Percentiles rank a stretch among this genome's conserved stretches.
Conservation (phyloP, 2,797 vertebrate species). For the Micropoecilia bifurca region DNA sequence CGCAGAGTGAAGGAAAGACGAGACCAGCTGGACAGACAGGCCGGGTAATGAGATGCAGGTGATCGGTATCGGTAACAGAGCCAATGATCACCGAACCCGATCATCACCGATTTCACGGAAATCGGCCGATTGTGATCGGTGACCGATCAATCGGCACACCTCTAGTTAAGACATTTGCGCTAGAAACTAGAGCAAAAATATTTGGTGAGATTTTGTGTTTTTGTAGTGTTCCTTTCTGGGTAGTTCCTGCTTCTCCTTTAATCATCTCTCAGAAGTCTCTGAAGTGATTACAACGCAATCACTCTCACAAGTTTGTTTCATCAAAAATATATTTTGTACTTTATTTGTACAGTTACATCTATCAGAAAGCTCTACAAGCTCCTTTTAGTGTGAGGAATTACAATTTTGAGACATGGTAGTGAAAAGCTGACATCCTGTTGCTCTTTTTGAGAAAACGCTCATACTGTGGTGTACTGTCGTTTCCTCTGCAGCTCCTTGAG, state of each 20-base stretch:
- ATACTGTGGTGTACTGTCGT: background rate
- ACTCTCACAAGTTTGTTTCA: background rate
- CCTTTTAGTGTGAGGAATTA: background rate
- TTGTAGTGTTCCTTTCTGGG: constrained; percentile 4
- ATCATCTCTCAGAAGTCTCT: background rate
- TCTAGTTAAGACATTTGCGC: too few relatives aligned
- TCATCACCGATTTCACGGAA: too few relatives aligned
- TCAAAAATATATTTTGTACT: background rate
- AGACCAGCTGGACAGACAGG: too few relatives aligned
- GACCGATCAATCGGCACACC: too few relatives aligned
- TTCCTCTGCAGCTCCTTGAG: constrained; percentile 19
- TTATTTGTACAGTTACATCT: background rate
- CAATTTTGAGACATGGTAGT: background rate
- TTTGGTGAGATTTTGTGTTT: too few relatives aligned
- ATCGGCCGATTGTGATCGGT: too few relatives aligned
- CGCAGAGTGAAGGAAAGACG: too few relatives aligned
- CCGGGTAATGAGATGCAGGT: too few relatives aligned
- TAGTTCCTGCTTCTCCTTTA: constrained; percentile 8
- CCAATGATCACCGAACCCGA: too few relatives aligned
- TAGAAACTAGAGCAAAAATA: too few relatives aligned
- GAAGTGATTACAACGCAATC: background rate
- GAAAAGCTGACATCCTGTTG: background rate
- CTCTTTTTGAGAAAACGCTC: constrained; percentile 1
- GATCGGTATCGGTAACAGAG: too few relatives aligned
- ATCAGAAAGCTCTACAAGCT: background rate